Evolutionary conservation across 2,888 invertebrate genomes (phyloP).

Genomic region (Conomelus anceps): DNA sequence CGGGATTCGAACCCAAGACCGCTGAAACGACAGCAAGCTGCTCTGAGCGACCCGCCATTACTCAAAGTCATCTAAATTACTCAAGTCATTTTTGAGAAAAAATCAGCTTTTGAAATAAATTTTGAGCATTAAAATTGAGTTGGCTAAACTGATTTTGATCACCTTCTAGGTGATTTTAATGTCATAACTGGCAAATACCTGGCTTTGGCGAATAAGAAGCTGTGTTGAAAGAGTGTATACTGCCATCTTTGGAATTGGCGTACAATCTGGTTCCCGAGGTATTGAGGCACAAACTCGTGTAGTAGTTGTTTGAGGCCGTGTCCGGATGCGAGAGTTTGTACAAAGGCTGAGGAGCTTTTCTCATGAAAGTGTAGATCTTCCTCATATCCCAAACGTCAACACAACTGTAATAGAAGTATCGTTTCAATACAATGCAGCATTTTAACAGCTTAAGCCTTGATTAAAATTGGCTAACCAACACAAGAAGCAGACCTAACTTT

Average conservation of each 20-base stretch:
- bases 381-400: slow-evolving; percentile 85
- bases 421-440: too few species aligned
- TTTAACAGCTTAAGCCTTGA: too few species aligned
- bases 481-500: too few species aligned
- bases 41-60: too few species aligned
- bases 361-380: slow-evolving; percentile 63
- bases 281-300: slow-evolving; percentile 71
- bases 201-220: slow-evolving; percentile 60
- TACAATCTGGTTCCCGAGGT: slow-evolving; percentile 61
- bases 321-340: slow-evolving; percentile 68
- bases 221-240: slow-evolving; percentile 78
- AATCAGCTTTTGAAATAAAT: too few species aligned
- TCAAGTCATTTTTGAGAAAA: too few species aligned
- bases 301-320: slow-evolving; percentile 61
- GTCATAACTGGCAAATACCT: too few species aligned
- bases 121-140: too few species aligned
- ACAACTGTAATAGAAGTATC: slow-evolving; percentile 41
- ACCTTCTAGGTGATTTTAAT: neutral
- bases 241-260: slow-evolving; percentile 81
- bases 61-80: too few species aligned
- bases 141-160: neutral
- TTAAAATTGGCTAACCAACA: too few species aligned
- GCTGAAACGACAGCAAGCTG: too few species aligned
- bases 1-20: too few species aligned
- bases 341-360: slow-evolving; percentile 60